These are phyloP conservation scores for Pseudococcus jackbeardsleyi DNA, from an alignment of 2,888 invertebrate species.

Conservation along the genomic window DNA sequence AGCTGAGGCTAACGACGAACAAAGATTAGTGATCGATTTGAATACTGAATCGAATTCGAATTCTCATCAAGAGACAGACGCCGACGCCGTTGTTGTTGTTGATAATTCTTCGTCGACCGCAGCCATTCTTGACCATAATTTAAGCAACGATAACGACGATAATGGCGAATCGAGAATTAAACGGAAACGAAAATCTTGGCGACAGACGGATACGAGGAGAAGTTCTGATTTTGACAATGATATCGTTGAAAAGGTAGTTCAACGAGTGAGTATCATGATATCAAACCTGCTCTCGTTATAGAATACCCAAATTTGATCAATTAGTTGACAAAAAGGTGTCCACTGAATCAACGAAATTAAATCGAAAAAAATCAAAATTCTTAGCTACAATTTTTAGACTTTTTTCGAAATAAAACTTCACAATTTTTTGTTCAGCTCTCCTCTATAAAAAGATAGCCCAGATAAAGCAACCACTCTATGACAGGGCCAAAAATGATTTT, in stretches of 20 bases:
- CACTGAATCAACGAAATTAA: too few relatives aligned
- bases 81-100: neutral
- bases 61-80: slow-evolving; percentile 25
- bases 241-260: neutral
- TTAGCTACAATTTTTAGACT: too few relatives aligned
- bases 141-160: neutral
- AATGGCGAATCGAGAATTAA: neutral
- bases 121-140: neutral
- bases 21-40: slow-evolving; percentile 61
- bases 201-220: neutral
- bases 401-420: too few relatives aligned
- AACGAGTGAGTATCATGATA: neutral
- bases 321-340: too few relatives aligned
- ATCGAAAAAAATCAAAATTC: too few relatives aligned
- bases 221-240: neutral
- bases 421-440: too few relatives aligned
- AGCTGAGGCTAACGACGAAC: slow-evolving; percentile 58
- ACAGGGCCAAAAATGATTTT: too few relatives aligned
- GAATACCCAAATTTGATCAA: too few relatives aligned
- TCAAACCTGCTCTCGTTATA: too few relatives aligned
- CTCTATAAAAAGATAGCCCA: too few relatives aligned
- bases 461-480: too few relatives aligned
- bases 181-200: neutral
- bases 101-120: neutral
- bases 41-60: slow-evolving; percentile 32